Evolutionary conservation across 2,113 vertebrate species (phyloP), one percentile per base, ranked within the genome.

Genomic region (Seriola aureovittata): DNA sequence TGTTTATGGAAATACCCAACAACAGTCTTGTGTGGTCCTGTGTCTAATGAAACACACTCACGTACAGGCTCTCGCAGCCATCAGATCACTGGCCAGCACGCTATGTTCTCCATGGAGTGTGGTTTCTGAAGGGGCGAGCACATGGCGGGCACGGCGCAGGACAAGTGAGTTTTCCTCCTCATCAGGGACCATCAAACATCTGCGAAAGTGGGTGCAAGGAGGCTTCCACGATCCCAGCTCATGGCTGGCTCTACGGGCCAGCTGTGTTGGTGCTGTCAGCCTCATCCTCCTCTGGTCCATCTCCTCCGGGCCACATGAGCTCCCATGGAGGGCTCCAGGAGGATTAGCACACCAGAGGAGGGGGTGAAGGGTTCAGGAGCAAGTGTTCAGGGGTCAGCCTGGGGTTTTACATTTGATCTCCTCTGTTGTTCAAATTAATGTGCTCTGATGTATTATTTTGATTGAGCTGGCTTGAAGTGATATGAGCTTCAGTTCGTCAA

Each of bases 221-320:
- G 38, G 62, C 54, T 67, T 77, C n/a, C 60, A 73, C 58, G 71
- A 19, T 70, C 66, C n/a, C 52, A 62, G 59, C 65, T 48, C 38
- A 29, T 19, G 8, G 44, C 62, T 76, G 42, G 57, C 74, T 80
- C 40, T 63, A 42, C 68, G 65, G 75, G 74, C 80, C 93, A 94
- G 93, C 93, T 94, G 94, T 95, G 92, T 95, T 94, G 94, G 85
- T 91, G 82, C 87, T 93, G 93, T 95, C 93, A 93, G 83, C 72
- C 85, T 75, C 88, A 93, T 92, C 63, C 80, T 36, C 78, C 76
- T 92, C 85, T 87, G 87, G 65, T 90, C 88, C 90, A 89, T 93
- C 91, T 91, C 90, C 89, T 87, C 82, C 40, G 1, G 40, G 57
- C 81, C 86, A 87, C 71, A 87, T 85, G 86, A 89, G 85, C 90